Percentiles rank a stretch among this genome's conserved stretches.
Evolutionary conservation across 2,113 vertebrate species (phyloP).

Genomic region (Mesocricetus auratus): DNA sequence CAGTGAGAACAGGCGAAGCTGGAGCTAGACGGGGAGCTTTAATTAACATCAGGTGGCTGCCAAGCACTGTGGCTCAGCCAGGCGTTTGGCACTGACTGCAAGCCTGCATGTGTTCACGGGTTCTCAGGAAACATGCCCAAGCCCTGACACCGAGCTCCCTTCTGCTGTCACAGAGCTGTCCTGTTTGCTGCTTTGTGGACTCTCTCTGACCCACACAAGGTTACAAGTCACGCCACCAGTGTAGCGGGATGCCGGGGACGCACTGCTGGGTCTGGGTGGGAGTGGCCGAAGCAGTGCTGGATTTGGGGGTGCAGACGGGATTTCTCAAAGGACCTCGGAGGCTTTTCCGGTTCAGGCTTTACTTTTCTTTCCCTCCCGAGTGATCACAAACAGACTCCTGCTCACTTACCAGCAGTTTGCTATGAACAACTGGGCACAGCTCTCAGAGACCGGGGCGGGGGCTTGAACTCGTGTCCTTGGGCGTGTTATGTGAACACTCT

Average conservation of each 20-base stretch:
- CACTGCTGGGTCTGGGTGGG: too few relatives aligned
- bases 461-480: neutral
- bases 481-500: neutral
- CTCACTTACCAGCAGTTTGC: neutral
- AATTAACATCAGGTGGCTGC: conserved; percentile 19
- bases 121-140: neutral
- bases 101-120: fast-evolving
- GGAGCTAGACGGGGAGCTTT: neutral
- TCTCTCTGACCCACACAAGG: neutral
- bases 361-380: neutral
- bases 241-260: neutral
- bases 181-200: neutral
- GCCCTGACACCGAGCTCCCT: neutral
- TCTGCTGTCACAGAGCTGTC: neutral
- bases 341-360: neutral
- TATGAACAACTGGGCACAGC: fast-evolving
- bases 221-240: neutral
- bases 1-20: neutral
- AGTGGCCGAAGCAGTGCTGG: too few relatives aligned
- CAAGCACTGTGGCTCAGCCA: neutral
- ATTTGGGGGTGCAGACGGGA: neutral
- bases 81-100: fast-evolving
- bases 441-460: neutral
- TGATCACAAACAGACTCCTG: neutral
- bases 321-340: neutral